A percentile compares a stretch with the other conserved stretches of the same genome.
Conservation (phyloP, 2,113 vertebrate species). For the Myanophis thanlyinensis region DNA sequence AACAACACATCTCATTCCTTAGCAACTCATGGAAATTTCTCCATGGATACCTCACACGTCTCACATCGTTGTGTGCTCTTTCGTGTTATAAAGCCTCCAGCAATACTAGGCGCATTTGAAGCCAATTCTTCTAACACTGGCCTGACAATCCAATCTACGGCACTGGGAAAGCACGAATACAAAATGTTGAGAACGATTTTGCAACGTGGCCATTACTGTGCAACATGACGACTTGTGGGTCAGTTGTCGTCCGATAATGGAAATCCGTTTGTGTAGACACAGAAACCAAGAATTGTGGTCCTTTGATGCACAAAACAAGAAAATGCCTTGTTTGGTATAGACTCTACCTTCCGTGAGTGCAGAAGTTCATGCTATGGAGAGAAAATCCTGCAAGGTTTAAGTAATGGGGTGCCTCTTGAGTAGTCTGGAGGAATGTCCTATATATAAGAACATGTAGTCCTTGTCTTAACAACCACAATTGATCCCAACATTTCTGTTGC, state of each 20-base stretch:
- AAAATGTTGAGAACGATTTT: not conserved
- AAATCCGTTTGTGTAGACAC: not conserved
- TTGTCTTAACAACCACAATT: too few relatives aligned
- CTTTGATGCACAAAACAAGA: not conserved
- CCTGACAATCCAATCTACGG: not conserved
- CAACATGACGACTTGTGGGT: not conserved
- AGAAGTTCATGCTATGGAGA: not conserved
- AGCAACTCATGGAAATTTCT: not conserved
- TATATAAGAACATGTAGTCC: not conserved
- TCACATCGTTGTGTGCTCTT: not conserved
- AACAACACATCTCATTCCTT: not conserved
- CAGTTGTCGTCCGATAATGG: not conserved
- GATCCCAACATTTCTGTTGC: too few relatives aligned
- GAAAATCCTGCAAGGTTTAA: not conserved
- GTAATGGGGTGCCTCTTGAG: too few relatives aligned
- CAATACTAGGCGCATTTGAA: not conserved
- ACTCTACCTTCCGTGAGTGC: not conserved
- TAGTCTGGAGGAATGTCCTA: not conserved
- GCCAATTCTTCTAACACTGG: not conserved
- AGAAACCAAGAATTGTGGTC: not conserved
- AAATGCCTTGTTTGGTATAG: not conserved
- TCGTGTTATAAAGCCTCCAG: not conserved
- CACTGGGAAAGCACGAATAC: not conserved
- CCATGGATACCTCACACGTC: not conserved
- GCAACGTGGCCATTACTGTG: not conserved